A percentile compares a stretch with the other conserved stretches of the same genome.
Evolutionary conservation across 2,113 vertebrate species (phyloP).

Genomic region (Cryptomyrus ogoouensis): DNA sequence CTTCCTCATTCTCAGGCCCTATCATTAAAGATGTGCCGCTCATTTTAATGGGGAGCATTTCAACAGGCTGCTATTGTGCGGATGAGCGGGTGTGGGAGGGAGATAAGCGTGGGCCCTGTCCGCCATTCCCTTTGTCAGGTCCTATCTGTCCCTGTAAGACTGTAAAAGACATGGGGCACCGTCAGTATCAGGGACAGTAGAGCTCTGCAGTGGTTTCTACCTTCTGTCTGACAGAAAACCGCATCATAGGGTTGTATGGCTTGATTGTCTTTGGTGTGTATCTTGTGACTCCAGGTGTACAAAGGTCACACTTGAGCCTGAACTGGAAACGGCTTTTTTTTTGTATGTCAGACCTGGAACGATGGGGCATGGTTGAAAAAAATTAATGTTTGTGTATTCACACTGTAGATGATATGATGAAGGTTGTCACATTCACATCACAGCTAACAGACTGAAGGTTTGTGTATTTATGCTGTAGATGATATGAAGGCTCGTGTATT

Average conservation of each 20-base stretch:
- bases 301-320: not conserved
- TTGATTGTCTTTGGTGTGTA: not conserved
- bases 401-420: not conserved
- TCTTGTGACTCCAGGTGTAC: not conserved
- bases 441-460: not conserved
- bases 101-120: not conserved
- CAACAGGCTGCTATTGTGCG: not conserved
- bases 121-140: not conserved
- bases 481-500: not conserved
- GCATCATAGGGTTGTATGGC: not conserved
- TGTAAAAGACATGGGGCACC: not conserved
- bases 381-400: not conserved
- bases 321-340: not conserved
- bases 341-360: not conserved
- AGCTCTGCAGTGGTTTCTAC: not conserved
- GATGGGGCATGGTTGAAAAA: not conserved
- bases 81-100: not conserved
- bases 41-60: constrained; percentile 23
- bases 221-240: not conserved
- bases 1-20: not conserved
- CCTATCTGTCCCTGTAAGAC: not conserved
- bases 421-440: not conserved
- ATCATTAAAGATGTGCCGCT: constrained; percentile 45
- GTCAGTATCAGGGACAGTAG: not conserved
- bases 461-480: not conserved